Evolutionary conservation across 2,113 vertebrate genomes (phyloP), one percentile per base, ranked within the genome.

Genomic region (Gambusia holbrooki): DNA sequence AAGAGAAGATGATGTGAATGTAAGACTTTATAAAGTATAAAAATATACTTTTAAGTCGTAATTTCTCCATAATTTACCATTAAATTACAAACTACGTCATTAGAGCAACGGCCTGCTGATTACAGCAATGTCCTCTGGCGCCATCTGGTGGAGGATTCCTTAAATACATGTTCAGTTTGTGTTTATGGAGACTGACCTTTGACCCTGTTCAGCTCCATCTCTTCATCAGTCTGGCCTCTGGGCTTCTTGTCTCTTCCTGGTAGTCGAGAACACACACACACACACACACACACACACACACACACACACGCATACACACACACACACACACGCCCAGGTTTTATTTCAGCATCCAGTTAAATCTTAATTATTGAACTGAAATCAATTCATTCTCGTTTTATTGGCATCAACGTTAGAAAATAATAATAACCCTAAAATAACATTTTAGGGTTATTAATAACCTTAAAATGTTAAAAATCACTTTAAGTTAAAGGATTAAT

Each of bases 141-240:
- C 87, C 58, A 61, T 42, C 88, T 81, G 17, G 61, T 78, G 86
- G n/a, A 7, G n/a, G 1, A 2, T 27, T 12, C 58, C 27, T 12
- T 3, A 6, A 48, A 17, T 48, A 48, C 5, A 0, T 19, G 4
- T 48, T 5, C 45, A 19, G 45, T 19, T 19, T 48, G 45, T 69
- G 4, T 62, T 29, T 62, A 19, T 32, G 3, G 1, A 3, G 5
- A 72, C 86, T 3, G 54, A 94, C 93, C 93, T 94, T 82, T 89
- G 17, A 90, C 86, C 13, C 27, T 42, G 4, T 82, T 84, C 82
- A 94, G 88, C 79, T 94, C 92, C 2, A 85, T 86, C 32, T 60
- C 68, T 22, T 89, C 90, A 1, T 86, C 87, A 0, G 80, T 54
- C 19, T 80, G 61, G 9, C 76, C 74, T 58, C 29, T 79, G 45